Conservation (phyloP, 2,113 vertebrate genomes). For the Rhinoderma darwinii region DNA sequence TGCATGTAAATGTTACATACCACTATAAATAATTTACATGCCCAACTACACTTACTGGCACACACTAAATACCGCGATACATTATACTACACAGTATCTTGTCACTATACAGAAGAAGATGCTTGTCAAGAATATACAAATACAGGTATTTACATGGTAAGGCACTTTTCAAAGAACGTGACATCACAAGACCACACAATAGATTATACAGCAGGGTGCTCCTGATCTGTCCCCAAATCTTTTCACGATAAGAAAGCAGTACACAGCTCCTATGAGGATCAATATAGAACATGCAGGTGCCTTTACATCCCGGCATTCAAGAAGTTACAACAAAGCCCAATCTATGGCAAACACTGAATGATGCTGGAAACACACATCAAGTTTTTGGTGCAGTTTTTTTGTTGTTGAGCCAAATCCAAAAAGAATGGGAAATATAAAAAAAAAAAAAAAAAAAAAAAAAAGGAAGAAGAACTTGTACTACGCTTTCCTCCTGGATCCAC, state of each 20-base stretch:
- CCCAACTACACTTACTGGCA: conserved; percentile 76
- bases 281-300: conserved; percentile 10
- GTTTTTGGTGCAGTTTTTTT: no score
- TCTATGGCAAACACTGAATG: background rate
- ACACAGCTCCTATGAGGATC: background rate
- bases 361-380: no score
- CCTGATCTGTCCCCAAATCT: background rate
- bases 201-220: background rate
- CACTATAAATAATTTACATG: conserved; percentile 78
- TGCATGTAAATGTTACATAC: conserved; percentile 78
- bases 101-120: conserved; percentile 74
- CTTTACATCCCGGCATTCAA: background rate
- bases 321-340: background rate
- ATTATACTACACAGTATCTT: conserved; percentile 77
- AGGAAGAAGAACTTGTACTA: no score
- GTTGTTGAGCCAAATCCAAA: no score
- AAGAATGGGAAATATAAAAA: no score
- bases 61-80: conserved; percentile 80
- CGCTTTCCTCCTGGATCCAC: no score
- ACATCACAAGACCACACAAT: conserved; percentile 34
- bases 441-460: no score
- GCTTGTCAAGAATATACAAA: conserved; percentile 80
- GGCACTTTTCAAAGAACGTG: conserved; percentile 79
- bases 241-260: conserved; percentile 5
- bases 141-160: conserved; percentile 80